Conservation (phyloP, 2,797 vertebrate species). For the Hafferia zeledoni region DNA sequence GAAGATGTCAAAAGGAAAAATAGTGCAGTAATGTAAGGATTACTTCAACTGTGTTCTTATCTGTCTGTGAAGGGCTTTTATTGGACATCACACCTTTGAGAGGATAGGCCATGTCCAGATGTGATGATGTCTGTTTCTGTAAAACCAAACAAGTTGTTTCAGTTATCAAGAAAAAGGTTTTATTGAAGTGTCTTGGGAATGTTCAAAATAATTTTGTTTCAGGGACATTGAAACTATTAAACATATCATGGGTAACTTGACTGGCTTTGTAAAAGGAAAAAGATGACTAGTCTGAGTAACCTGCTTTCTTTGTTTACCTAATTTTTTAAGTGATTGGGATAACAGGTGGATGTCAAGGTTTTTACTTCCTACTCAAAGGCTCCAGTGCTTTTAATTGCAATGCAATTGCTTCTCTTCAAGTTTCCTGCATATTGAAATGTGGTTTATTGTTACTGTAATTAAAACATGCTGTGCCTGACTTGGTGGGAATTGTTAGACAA, state of each 20-base stretch:
- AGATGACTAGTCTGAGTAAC: not conserved
- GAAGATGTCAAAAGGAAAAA: not conserved
- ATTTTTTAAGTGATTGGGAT: not conserved
- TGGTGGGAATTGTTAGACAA: not conserved
- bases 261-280: not conserved
- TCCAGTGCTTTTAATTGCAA: not conserved
- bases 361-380: not conserved
- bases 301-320: no score
- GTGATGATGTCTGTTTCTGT: not conserved
- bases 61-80: not conserved
- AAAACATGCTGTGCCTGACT: not conserved
- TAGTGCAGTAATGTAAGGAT: not conserved
- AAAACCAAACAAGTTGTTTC: not conserved
- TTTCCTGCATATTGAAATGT: not conserved
- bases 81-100: not conserved
- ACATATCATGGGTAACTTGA: not conserved
- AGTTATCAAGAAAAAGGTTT: not conserved
- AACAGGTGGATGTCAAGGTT: not conserved
- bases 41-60: not conserved
- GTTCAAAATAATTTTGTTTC: not conserved
- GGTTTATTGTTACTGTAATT: rapidly evolving
- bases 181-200: not conserved
- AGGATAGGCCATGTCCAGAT: not conserved
- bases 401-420: not conserved
- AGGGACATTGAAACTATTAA: not conserved